Percentiles rank a stretch among this genome's conserved stretches.
phyloP scores from a whole-genome alignment of 2,888 invertebrate genomes.

The Eupithecia insigniata region DNA sequence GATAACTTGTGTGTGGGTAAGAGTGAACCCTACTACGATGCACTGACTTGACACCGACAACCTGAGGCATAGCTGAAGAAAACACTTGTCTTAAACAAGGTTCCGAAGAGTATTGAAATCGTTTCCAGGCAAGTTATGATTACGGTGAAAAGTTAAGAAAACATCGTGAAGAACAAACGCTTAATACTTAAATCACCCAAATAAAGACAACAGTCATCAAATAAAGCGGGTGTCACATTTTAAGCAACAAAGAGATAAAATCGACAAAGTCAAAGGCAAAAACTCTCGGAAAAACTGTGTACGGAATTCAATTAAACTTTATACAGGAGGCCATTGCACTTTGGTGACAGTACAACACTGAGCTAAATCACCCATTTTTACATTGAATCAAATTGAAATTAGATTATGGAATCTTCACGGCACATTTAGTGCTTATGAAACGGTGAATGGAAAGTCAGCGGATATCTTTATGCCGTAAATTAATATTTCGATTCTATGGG shows the following conservation, averaged over 20 bases:
- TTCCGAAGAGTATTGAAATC: background rate
- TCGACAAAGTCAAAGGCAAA: conserved; percentile 53
- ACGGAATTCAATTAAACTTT: conserved; percentile 77
- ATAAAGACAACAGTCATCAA: conserved; percentile 50
- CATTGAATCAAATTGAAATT: conserved; percentile 78
- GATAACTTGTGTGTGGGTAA: background rate
- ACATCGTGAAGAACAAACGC: background rate
- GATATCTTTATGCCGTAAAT: conserved; percentile 69
- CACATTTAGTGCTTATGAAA: conserved; percentile 74
- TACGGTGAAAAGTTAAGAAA: background rate
- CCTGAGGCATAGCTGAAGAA: background rate
- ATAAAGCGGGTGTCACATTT: conserved; percentile 54
- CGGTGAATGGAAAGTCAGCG: conserved; percentile 77
- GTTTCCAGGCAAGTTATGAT: background rate
- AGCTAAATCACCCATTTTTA: conserved; percentile 70
- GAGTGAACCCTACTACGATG: background rate
- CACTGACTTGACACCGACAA: background rate
- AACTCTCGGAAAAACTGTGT: conserved; percentile 61
- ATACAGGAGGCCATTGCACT: conserved; percentile 68
- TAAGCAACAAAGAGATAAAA: conserved; percentile 52
- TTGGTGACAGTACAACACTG: conserved; percentile 72
- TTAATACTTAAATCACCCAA: conserved; percentile 42
- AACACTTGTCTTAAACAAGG: background rate
- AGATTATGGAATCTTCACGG: conserved; percentile 78
- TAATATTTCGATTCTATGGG: conserved; percentile 76